phyloP scores from a whole-genome alignment of 2,113 vertebrate genomes.

The Centropristis striata region DNA sequence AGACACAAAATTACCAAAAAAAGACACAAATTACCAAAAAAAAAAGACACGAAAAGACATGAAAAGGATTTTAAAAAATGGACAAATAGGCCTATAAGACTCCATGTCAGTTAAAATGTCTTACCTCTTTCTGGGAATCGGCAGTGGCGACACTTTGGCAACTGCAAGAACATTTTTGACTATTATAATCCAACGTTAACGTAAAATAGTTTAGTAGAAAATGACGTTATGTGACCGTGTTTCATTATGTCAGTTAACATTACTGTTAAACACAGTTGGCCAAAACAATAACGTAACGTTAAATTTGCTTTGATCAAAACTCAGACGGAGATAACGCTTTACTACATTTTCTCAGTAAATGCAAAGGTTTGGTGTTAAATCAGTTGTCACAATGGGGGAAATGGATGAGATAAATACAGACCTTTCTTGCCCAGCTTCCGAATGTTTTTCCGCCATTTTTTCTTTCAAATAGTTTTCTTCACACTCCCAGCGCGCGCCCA shows the following conservation, averaged over 20 bases:
- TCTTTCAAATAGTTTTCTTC: constrained; percentile 73
- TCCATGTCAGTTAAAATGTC: constrained; percentile 15
- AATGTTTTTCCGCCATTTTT: constrained; percentile 84
- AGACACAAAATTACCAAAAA: too few relatives aligned
- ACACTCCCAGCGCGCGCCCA: constrained; percentile 74
- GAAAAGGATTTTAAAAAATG: too few relatives aligned
- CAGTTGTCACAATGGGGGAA: fast-evolving
- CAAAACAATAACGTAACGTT: background rate
- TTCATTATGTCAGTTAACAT: background rate
- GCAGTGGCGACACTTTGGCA: constrained; percentile 1
- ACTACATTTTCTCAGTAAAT: background rate
- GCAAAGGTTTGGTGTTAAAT: background rate
- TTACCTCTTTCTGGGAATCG: constrained; percentile 59
- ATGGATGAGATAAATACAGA: constrained; percentile 43
- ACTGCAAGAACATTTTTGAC: constrained; percentile 48
- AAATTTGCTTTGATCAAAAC: background rate
- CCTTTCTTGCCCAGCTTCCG: constrained; percentile 34
- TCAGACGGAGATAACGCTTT: background rate
- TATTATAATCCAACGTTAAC: background rate
- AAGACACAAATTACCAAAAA: too few relatives aligned
- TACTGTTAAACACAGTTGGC: background rate
- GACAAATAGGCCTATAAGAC: too few relatives aligned
- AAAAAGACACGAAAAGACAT: too few relatives aligned
- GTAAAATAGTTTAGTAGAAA: too few relatives aligned
- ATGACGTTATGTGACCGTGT: too few relatives aligned